Percentiles rank a stretch among this genome's conserved stretches.
Conservation (phyloP, 2,113 vertebrate genomes). For the Oryzias melastigma region DNA sequence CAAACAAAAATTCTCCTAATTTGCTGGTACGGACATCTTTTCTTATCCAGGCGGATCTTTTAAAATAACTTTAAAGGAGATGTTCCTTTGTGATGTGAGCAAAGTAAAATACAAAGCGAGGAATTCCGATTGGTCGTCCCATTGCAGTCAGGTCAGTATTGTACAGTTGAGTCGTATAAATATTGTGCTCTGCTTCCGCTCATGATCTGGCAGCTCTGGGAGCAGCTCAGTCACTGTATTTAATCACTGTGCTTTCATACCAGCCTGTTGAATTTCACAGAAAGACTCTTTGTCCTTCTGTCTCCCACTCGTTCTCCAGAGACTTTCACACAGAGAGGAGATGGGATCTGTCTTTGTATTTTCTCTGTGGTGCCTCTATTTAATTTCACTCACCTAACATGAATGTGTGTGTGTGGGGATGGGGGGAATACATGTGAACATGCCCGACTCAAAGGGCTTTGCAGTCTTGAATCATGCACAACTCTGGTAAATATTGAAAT, state of each 20-base stretch:
- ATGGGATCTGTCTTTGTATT: conserved; percentile 38
- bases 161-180: conserved; percentile 45
- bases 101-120: conserved; percentile 4
- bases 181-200: conserved; percentile 48
- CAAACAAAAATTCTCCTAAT: conserved; percentile 29
- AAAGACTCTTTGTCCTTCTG: conserved; percentile 41
- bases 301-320: conserved; percentile 10
- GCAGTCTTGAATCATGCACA: conserved; percentile 24
- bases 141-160: conserved; percentile 13
- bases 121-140: neutral
- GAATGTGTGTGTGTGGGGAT: neutral
- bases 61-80: conserved; percentile 13
- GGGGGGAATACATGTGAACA: neutral
- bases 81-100: conserved; percentile 31
- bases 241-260: conserved; percentile 72
- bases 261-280: conserved; percentile 76
- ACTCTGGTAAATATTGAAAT: conserved; percentile 39
- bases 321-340: conserved; percentile 30
- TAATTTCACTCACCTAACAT: conserved; percentile 29
- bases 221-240: conserved; percentile 52
- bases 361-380: conserved; percentile 47
- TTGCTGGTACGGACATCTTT: conserved; percentile 42
- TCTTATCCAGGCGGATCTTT: conserved; percentile 19
- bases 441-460: conserved; percentile 8
- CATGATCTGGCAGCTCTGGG: conserved; percentile 45